A percentile compares a stretch with the other conserved stretches of the same genome.
These are phyloP conservation scores for Corapipo altera DNA, from an alignment of 2,113 vertebrate genomes.

Conservation along the genomic window DNA sequence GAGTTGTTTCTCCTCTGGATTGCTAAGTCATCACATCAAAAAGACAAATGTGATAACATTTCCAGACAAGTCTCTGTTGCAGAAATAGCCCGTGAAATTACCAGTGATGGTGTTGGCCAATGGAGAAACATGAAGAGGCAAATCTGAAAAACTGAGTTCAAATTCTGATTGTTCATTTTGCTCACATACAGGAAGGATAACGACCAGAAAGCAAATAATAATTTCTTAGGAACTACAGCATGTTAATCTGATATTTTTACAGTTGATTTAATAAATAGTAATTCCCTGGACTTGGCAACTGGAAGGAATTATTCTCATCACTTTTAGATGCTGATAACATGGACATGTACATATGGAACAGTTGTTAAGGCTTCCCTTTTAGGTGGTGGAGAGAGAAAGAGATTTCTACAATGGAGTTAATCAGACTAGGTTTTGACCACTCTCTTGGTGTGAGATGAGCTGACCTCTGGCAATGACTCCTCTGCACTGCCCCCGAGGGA, in stretches of 20 bases:
- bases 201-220: background rate
- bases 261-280: background rate
- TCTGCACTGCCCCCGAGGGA: background rate
- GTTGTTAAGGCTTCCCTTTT: background rate
- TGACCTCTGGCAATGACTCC: background rate
- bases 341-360: background rate
- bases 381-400: background rate
- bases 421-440: background rate
- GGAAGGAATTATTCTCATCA: background rate
- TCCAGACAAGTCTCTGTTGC: background rate
- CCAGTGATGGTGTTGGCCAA: background rate
- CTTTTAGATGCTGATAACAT: background rate
- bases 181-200: background rate
- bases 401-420: background rate
- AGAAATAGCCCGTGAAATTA: background rate
- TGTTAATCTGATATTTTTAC: background rate
- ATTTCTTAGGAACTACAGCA: background rate
- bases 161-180: background rate
- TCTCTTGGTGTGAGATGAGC: background rate
- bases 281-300: background rate
- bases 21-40: constrained; percentile 2
- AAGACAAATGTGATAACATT: background rate
- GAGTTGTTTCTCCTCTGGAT: background rate
- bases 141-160: background rate
- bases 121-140: background rate